phyloP scores from a whole-genome alignment of 2,888 invertebrate species.

The Pheosia gnoma region DNA sequence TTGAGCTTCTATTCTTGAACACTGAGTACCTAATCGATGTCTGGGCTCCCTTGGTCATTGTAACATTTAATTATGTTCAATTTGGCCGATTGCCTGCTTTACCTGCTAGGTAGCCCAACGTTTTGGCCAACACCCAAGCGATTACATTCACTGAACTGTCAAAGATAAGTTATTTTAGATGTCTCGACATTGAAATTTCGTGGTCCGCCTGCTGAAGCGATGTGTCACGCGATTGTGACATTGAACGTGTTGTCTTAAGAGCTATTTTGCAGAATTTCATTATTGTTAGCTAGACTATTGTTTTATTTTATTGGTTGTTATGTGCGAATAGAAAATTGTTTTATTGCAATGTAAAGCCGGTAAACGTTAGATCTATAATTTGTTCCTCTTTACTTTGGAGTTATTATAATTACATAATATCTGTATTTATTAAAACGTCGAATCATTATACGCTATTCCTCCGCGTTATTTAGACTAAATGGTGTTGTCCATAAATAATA shows the following conservation, averaged over 20 bases:
- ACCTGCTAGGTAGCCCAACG: constrained; percentile 76
- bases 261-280: constrained; percentile 24
- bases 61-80: constrained; percentile 79
- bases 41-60: constrained; percentile 72
- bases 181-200: constrained; percentile 76
- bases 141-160: constrained; percentile 81
- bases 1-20: constrained; percentile 51
- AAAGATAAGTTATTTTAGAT: constrained; percentile 83
- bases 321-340: not conserved
- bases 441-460: not conserved
- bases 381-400: not conserved
- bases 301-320: not conserved
- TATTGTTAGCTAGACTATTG: not conserved
- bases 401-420: not conserved
- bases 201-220: constrained; percentile 40
- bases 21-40: constrained; percentile 61
- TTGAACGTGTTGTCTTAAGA: constrained; percentile 49
- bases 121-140: constrained; percentile 71
- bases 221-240: constrained; percentile 47
- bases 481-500: constrained; percentile 37
- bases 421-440: not conserved
- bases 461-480: constrained; percentile 15
- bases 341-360: not conserved
- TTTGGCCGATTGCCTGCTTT: constrained; percentile 79
- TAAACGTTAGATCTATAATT: not conserved